Base-by-base conservation (phyloP, 53 echinoderm and acorn worm genomes). In the Hippasteria phrygiana region DNA sequence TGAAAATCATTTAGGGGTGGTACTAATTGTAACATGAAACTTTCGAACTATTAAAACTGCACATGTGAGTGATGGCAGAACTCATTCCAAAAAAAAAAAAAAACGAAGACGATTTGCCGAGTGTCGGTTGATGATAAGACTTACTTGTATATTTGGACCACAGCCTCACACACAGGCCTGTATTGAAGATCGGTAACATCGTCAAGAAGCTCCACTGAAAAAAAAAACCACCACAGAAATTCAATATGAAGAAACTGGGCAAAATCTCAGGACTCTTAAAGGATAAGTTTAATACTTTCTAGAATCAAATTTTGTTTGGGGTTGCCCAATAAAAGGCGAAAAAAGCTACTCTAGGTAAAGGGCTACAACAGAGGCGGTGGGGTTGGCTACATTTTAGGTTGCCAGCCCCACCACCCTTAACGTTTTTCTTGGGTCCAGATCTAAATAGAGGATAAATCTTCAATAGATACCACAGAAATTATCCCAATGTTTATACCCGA, bases 141-240 rank as follows among this genome's bases (percentile, higher is more conserved):
- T 90, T 39, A 97, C 97, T 71, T 62, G 91, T 93, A 80, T 32
- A 97, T 80, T 41, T 97, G 89, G 5, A 93, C 75, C 5, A 97
- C 47, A 2, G 89, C 90, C 37, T 90, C 79, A 54, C 95, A 95
- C 7, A 95, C 92, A 37, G 43, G 69, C 73, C 90, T 88, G 82
- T 95, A 93, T 33, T 80, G 80, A 12, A 80, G 87, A 75, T 92
- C 91, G 14, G 88, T 59, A 17, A 91, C 87, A 33, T 90, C 70
- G 7, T 93, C 93, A 9, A 95, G 67, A 0, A 97, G 75, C 26
- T 42, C 56, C 88, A 95, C 97, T 97, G 78, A 36, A 79, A 56
- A 56, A n/a, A 36, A 64, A n/a, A n/a, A n/a, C n/a, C n/a, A n/a
- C n/a, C n/a, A 38, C 17, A 47, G 34, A 14, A 70, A 38, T 59